A percentile compares a stretch with the other conserved stretches of the same genome.
phyloP scores from a whole-genome alignment of 2,888 invertebrate species.

The Nemotelus nigrinus region DNA sequence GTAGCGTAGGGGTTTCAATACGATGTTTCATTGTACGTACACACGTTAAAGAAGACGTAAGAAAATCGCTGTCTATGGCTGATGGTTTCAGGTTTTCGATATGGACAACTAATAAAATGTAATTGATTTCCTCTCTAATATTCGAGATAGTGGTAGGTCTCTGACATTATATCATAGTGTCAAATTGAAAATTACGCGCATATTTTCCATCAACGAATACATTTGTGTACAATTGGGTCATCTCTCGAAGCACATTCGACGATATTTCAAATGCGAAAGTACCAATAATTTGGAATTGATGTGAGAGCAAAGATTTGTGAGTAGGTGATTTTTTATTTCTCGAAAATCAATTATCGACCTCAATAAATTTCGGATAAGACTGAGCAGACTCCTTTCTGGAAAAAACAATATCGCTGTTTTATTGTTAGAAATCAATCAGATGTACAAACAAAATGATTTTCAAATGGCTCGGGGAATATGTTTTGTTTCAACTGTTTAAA shows the following conservation, averaged over 20 bases:
- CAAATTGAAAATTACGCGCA: conserved; percentile 24
- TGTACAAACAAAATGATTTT: neutral
- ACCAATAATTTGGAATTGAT: neutral
- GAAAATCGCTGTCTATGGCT: neutral
- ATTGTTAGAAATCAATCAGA: conserved; percentile 31
- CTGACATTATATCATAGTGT: conserved; percentile 21
- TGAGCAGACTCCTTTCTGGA: conserved; percentile 5
- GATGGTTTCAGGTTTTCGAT: conserved; percentile 16
- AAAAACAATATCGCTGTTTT: conserved; percentile 31
- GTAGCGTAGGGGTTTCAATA: conserved; percentile 7
- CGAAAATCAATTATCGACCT: conserved; percentile 10
- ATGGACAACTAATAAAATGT: conserved; percentile 37
- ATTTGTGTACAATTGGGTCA: conserved; percentile 3
- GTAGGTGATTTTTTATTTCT: conserved; percentile 17
- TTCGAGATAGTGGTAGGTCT: conserved; percentile 24
- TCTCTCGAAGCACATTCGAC: neutral
- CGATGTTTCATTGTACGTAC: neutral
- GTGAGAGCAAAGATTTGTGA: neutral
- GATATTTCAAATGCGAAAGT: neutral
- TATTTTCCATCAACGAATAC: neutral
- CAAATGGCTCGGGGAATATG: neutral
- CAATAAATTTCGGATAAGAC: conserved; percentile 11
- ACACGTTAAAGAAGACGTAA: conserved; percentile 11
- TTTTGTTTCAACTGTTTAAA: conserved; percentile 2
- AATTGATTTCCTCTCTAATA: conserved; percentile 26